Evolutionary conservation across 2,113 vertebrate genomes (phyloP).

Genomic region (Sapayoa aenigma): DNA sequence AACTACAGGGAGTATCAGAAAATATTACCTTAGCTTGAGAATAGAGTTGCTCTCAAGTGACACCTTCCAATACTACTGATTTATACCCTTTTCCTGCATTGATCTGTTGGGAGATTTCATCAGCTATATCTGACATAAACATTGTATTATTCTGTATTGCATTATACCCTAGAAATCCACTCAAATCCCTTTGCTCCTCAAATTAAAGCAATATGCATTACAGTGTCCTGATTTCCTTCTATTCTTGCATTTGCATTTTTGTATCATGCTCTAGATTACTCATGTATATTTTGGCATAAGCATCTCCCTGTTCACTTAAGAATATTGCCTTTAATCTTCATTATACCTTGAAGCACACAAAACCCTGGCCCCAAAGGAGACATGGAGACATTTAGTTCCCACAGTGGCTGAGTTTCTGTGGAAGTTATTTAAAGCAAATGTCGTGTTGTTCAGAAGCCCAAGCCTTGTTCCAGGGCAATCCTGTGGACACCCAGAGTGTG

Average conservation of each 20-base stretch:
- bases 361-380: not conserved
- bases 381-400: not conserved
- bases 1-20: constrained; percentile 47
- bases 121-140: constrained; percentile 65
- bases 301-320: constrained; percentile 48
- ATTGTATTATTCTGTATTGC: constrained; percentile 64
- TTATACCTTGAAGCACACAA: constrained; percentile 42
- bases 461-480: not conserved
- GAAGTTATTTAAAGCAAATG: constrained; percentile 38
- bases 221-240: constrained; percentile 66
- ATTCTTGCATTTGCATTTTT: constrained; percentile 61
- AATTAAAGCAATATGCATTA: constrained; percentile 64
- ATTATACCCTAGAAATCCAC: constrained; percentile 67
- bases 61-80: constrained; percentile 57
- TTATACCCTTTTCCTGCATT: constrained; percentile 57
- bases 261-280: constrained; percentile 63
- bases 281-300: constrained; percentile 46
- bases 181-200: constrained; percentile 65
- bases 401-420: not conserved
- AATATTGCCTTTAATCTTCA: constrained; percentile 42
- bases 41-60: constrained; percentile 48
- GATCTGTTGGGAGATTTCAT: constrained; percentile 62
- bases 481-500: not conserved
- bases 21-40: constrained; percentile 55
- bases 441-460: not conserved